Evolutionary conservation across 2,888 invertebrate genomes (phyloP).

Genomic region (Cataglyphis rosenhaueri): DNA sequence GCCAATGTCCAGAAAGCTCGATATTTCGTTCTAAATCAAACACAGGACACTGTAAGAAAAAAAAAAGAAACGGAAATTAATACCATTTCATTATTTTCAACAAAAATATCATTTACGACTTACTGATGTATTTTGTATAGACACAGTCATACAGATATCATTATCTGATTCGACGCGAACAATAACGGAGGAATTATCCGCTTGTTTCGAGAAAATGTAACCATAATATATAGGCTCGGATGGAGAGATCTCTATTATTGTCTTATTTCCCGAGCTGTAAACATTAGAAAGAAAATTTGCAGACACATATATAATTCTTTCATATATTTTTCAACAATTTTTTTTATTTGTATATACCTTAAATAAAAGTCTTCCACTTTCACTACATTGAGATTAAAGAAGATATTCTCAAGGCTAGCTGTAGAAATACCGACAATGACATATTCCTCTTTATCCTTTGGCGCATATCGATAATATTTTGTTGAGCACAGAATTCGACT

Average conservation of each 20-base stretch:
- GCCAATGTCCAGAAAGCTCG: conserved; percentile 90
- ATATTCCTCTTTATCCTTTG: conserved; percentile 85
- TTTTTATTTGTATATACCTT: conserved; percentile 72
- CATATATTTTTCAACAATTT: neutral
- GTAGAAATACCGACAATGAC: conserved; percentile 90
- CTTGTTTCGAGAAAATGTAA: conserved; percentile 87
- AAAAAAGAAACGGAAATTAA: conserved; percentile 77
- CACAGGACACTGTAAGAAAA: conserved; percentile 91
- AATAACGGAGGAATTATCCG: conserved; percentile 86
- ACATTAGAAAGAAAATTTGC: neutral
- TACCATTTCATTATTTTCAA: conserved; percentile 18
- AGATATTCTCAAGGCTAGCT: conserved; percentile 87
- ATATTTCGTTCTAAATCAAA: conserved; percentile 93
- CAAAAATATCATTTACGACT: conserved; percentile 76
- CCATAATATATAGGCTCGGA: conserved; percentile 88
- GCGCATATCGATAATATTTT: conserved; percentile 85
- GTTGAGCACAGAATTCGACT: conserved; percentile 88
- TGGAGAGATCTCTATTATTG: conserved; percentile 85
- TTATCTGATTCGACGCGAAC: conserved; percentile 89
- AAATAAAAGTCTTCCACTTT: conserved; percentile 88
- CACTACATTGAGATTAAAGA: conserved; percentile 88
- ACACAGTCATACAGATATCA: conserved; percentile 91
- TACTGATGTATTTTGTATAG: conserved; percentile 92
- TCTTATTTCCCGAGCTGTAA: conserved; percentile 73
- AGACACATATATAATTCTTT: neutral